Evolutionary conservation across 2,888 invertebrate species (phyloP).

Genomic region (Polydrusus cervinus): DNA sequence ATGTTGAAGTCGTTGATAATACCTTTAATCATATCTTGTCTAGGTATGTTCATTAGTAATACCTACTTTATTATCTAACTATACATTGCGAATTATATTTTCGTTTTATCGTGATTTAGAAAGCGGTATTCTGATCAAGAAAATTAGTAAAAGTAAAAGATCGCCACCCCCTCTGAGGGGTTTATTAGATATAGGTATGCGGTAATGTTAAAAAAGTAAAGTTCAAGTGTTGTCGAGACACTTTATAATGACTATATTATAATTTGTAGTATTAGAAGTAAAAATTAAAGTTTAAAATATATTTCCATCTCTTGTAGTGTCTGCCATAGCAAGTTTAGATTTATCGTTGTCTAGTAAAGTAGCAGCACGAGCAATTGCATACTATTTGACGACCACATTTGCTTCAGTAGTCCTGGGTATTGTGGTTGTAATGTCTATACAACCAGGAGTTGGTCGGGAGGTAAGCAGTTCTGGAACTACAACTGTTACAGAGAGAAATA

Average conservation of each 20-base stretch:
- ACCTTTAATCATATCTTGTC: slow-evolving; percentile 80
- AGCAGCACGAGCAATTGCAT: slow-evolving; percentile 79
- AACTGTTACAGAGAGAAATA: slow-evolving; percentile 67
- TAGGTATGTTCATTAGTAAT: slow-evolving; percentile 40
- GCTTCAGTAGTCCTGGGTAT: slow-evolving; percentile 83
- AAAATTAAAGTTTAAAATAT: not conserved
- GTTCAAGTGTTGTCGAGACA: too few relatives aligned
- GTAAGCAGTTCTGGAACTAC: slow-evolving; percentile 39
- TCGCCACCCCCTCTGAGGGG: too few relatives aligned
- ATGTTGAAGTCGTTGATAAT: slow-evolving; percentile 84
- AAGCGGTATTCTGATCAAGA: too few relatives aligned
- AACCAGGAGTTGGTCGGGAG: slow-evolving; percentile 73
- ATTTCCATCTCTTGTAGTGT: slow-evolving; percentile 70
- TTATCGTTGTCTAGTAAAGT: slow-evolving; percentile 79
- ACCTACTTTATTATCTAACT: too few relatives aligned
- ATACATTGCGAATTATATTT: too few relatives aligned
- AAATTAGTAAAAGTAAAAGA: too few relatives aligned
- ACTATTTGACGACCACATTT: slow-evolving; percentile 81
- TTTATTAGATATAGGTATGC: too few relatives aligned
- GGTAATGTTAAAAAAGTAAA: too few relatives aligned
- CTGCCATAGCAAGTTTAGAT: slow-evolving; percentile 82
- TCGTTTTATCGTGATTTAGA: too few relatives aligned
- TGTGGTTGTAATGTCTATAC: slow-evolving; percentile 78
- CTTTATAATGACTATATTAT: too few relatives aligned
- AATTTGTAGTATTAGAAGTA: too few relatives aligned